phyloP scores from a whole-genome alignment of 2,797 vertebrate species.

The Xerus rutilus region DNA sequence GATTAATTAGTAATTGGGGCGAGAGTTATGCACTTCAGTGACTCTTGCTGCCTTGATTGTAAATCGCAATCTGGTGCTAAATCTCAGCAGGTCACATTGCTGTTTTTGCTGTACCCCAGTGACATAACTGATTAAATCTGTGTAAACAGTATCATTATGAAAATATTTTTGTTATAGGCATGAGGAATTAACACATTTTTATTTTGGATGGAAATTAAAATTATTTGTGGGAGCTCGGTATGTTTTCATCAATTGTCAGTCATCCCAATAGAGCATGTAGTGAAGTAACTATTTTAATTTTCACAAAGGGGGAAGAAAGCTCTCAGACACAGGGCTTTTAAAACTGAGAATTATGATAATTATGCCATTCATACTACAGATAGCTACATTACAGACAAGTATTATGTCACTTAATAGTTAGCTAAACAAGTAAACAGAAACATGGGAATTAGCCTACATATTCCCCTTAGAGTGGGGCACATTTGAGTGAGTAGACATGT shows the following conservation, averaged over 20 bases:
- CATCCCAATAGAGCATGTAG: constrained; percentile 75
- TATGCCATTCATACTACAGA: constrained; percentile 76
- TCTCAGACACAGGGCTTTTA: constrained; percentile 75
- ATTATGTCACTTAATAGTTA: constrained; percentile 78
- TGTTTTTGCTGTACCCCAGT: constrained; percentile 87
- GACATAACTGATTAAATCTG: constrained; percentile 87
- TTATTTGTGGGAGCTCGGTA: constrained; percentile 81
- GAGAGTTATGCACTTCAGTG: constrained; percentile 87
- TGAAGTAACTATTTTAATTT: constrained; percentile 80
- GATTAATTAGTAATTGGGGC: constrained; percentile 90
- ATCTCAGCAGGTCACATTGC: constrained; percentile 87
- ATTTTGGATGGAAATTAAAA: constrained; percentile 82
- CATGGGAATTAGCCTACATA: not conserved
- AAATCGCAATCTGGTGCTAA: constrained; percentile 89
- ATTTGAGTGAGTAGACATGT: constrained; percentile 6
- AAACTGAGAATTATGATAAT: constrained; percentile 78
- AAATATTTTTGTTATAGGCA: constrained; percentile 79
- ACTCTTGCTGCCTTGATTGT: constrained; percentile 87
- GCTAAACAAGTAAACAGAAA: constrained; percentile 81
- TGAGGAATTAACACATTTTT: constrained; percentile 83
- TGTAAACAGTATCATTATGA: constrained; percentile 86
- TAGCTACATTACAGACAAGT: constrained; percentile 75
- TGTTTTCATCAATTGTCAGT: constrained; percentile 84
- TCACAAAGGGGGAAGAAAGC: constrained; percentile 69
- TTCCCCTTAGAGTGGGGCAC: not conserved